These are phyloP conservation scores for Sinohyriopsis cumingii DNA, from an alignment of 2,888 invertebrate species.

Conservation along the genomic window DNA sequence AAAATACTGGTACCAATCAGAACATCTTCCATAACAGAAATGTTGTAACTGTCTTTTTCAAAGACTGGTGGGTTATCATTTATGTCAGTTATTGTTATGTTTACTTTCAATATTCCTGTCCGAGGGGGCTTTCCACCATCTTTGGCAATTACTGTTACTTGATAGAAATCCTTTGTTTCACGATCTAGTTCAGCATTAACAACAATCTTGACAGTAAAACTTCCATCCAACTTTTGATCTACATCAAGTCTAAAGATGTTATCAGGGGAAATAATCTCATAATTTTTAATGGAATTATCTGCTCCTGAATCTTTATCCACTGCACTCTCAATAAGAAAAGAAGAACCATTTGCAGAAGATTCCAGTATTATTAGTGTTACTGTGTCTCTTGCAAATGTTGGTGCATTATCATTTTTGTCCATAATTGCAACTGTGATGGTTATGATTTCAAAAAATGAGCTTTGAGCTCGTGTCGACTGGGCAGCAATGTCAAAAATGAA, in stretches of 20 bases:
- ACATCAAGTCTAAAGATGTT: conserved; percentile 49
- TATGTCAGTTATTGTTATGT: conserved; percentile 50
- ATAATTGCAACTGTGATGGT: conserved; percentile 47
- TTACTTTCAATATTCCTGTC: conserved; percentile 45
- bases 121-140: conserved; percentile 50
- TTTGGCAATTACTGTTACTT: conserved; percentile 51
- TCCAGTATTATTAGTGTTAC: conserved; percentile 47
- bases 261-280: conserved; percentile 42
- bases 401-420: conserved; percentile 57
- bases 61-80: conserved; percentile 58
- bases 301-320: conserved; percentile 50
- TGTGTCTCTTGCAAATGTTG: conserved; percentile 42
- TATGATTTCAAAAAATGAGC: conserved; percentile 44
- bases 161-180: conserved; percentile 47
- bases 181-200: conserved; percentile 51
- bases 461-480: conserved; percentile 27
- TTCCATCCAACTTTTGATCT: conserved; percentile 52
- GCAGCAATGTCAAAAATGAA: conserved; percentile 53
- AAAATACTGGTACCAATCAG: conserved; percentile 35
- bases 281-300: conserved; percentile 54
- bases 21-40: conserved; percentile 43
- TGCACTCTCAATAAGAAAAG: conserved; percentile 40
- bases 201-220: conserved; percentile 50
- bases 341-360: conserved; percentile 39
- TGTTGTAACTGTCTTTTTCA: conserved; percentile 38